Percentiles rank a stretch among this genome's conserved stretches.
phyloP scores from a whole-genome alignment of 2,888 invertebrate genomes.

The Dryobota labecula region DNA sequence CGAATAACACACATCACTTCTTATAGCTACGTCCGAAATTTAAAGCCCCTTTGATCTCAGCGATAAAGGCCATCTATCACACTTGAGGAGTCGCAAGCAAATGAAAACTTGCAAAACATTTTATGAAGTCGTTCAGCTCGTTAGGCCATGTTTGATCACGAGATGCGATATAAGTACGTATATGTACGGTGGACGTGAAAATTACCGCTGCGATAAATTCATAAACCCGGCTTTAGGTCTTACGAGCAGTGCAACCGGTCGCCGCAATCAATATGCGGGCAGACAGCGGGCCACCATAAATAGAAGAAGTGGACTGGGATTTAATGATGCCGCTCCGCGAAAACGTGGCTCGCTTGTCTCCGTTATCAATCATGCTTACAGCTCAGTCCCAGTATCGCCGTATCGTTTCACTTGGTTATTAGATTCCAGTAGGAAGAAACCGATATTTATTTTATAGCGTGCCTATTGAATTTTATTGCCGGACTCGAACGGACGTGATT shows the following conservation, averaged over 20 bases:
- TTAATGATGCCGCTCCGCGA: conserved; percentile 82
- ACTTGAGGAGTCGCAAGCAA: conserved; percentile 50
- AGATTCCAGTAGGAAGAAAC: conserved; percentile 68
- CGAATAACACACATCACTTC: conserved; percentile 65
- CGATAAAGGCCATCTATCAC: conserved; percentile 43
- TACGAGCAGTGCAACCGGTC: conserved; percentile 75
- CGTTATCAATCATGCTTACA: conserved; percentile 84
- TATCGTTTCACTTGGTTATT: conserved; percentile 79
- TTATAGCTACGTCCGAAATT: conserved; percentile 57
- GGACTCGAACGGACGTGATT: conserved; percentile 58
- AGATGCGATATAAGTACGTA: conserved; percentile 55
- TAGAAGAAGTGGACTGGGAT: conserved; percentile 81
- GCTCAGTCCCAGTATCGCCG: conserved; percentile 65
- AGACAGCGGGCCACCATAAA: conserved; percentile 85
- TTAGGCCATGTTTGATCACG: conserved; percentile 76
- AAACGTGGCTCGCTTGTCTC: conserved; percentile 79
- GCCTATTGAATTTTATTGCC: conserved; percentile 74
- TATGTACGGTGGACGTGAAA: conserved; percentile 75
- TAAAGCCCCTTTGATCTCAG: conserved; percentile 44
- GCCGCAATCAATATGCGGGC: conserved; percentile 84
- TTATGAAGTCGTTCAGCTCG: conserved; percentile 77
- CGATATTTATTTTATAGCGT: conserved; percentile 68
- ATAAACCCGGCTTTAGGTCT: conserved; percentile 67
- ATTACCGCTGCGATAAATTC: conserved; percentile 76
- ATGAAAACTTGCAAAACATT: conserved; percentile 72